phyloP scores from a whole-genome alignment of 2,113 vertebrate species.

The Prietella phreatophila region DNA sequence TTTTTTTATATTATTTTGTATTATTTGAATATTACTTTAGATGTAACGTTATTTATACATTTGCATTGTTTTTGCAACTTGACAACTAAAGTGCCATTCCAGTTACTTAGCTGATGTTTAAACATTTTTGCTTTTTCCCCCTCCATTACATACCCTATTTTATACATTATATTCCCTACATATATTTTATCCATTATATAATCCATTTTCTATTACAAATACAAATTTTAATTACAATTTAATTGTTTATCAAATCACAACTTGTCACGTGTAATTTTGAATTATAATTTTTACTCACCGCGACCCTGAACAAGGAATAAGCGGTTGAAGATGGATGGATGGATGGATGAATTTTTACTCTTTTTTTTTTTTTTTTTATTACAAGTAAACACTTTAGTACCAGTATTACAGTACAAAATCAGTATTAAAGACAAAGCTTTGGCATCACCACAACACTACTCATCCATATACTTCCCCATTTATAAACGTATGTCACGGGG shows the following conservation, averaged over 20 bases:
- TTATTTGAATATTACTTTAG: not conserved
- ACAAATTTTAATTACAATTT: not conserved
- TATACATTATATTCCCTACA: no score
- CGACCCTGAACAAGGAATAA: no score
- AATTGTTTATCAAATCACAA: not conserved
- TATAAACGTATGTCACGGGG: no score
- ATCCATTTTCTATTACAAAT: not conserved
- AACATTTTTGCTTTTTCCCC: not conserved
- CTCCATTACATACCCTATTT: no score
- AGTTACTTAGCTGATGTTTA: not conserved
- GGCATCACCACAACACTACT: not conserved
- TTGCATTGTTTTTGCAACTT: not conserved
- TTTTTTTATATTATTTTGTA: not conserved
- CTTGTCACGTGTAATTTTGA: not conserved
- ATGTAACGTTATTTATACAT: not conserved
- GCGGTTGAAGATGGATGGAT: no score
- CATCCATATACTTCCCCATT: not conserved
- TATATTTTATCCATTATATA: no score
- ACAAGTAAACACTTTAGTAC: not conserved
- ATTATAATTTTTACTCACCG: not conserved
- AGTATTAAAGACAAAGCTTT: not conserved
- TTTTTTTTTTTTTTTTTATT: not conserved
- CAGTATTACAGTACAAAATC: not conserved
- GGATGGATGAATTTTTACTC: no score
- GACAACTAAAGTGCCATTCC: not conserved